A percentile compares a stretch with the other conserved stretches of the same genome.
Conservation (phyloP, 1,140 invertebrate species). For the Myzus persicae region DNA sequence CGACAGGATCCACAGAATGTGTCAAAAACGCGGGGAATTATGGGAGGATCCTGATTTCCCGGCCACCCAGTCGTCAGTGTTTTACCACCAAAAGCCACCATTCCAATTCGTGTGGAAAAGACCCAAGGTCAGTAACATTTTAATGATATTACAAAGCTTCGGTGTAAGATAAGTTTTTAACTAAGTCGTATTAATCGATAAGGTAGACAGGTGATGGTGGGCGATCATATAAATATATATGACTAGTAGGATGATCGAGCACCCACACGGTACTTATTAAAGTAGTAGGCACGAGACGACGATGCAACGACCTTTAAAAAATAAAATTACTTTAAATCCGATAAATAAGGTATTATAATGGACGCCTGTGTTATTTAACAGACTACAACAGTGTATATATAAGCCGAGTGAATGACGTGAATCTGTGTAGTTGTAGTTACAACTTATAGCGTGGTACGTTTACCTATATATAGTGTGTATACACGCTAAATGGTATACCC, state of each 20-base stretch:
- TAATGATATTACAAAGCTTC: background rate
- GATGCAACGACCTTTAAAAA: constrained; percentile 36
- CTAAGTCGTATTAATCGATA: background rate
- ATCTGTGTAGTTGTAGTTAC: background rate
- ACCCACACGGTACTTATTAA: background rate
- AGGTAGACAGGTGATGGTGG: background rate
- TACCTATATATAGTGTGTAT: background rate
- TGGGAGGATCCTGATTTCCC: constrained; percentile 94
- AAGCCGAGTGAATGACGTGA: background rate
- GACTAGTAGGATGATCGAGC: constrained; percentile 11
- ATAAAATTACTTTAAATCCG: background rate
- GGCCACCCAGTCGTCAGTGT: constrained; percentile 85
- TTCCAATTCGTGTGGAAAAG: constrained; percentile 92
- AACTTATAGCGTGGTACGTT: background rate
- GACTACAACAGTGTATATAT: background rate
- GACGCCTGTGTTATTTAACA: background rate
- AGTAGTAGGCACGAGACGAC: background rate
- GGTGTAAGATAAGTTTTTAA: background rate
- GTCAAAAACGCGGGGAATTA: constrained; percentile 80
- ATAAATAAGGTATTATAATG: constrained; percentile 30
- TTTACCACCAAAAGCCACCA: constrained; percentile 91
- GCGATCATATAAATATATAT: background rate
- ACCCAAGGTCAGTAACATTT: constrained; percentile 74
- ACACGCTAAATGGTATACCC: background rate
- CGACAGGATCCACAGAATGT: constrained; percentile 81